Percentiles rank a stretch among this genome's conserved stretches.
These are phyloP conservation scores for Berghia stephanieae DNA, from an alignment of 1,140 invertebrate species.

Conservation along the genomic window DNA sequence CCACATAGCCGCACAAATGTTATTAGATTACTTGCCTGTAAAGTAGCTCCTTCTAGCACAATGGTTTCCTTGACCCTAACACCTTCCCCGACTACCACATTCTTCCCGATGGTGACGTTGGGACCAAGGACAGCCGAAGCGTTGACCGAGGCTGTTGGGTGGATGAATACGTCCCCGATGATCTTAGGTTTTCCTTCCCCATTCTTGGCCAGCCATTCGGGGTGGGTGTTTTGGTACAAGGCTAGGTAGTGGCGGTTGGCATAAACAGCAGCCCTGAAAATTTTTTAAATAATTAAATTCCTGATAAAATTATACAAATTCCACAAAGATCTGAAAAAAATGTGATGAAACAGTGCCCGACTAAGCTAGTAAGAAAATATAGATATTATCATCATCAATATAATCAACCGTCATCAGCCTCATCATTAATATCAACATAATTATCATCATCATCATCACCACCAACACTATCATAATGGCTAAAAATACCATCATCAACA, in stretches of 20 bases:
- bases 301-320: too few species aligned
- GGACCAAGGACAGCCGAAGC: conserved; percentile 91
- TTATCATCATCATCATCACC: too few species aligned
- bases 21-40: conserved; percentile 77
- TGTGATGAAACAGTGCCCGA: not conserved
- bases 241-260: conserved; percentile 96
- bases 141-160: conserved; percentile 88
- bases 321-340: too few species aligned
- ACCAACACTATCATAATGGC: too few species aligned
- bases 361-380: not conserved
- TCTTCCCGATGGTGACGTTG: conserved; percentile 94
- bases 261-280: conserved; percentile 87
- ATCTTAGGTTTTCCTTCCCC: conserved; percentile 52
- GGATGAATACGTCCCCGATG: conserved; percentile 91
- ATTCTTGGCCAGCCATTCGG: conserved; percentile 74
- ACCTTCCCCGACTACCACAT: conserved; percentile 84
- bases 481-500: too few species aligned
- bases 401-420: too few species aligned
- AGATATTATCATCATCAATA: not conserved
- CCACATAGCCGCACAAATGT: too few species aligned
- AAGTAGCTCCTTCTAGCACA: conserved; percentile 85
- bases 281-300: too few species aligned
- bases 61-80: conserved; percentile 95
- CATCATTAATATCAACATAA: too few species aligned
- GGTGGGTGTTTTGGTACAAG: conserved; percentile 77